Percentiles rank a stretch among this genome's conserved stretches.
Conservation (phyloP, 2,797 vertebrate genomes). For the Trichosurus vulpecula region DNA sequence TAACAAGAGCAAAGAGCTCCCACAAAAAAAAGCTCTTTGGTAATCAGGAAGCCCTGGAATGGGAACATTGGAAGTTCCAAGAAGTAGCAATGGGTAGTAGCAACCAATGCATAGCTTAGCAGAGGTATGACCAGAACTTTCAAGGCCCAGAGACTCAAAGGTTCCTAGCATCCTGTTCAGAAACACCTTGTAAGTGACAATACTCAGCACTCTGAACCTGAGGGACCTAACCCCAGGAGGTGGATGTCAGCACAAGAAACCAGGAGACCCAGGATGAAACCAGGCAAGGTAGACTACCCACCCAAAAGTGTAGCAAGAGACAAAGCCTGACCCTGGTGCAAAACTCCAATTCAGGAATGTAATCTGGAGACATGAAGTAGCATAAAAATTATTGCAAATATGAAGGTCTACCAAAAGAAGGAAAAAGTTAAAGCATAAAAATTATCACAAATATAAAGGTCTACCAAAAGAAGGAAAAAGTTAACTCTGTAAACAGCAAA, state of each 20-base stretch:
- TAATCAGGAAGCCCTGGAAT: neutral
- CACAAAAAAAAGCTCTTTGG: neutral
- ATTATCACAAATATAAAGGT: neutral
- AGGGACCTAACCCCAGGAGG: neutral
- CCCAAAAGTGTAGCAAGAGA: neutral
- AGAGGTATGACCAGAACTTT: neutral
- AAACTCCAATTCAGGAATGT: neutral
- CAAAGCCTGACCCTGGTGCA: neutral
- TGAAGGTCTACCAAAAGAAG: neutral
- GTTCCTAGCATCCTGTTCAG: neutral
- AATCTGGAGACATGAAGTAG: neutral
- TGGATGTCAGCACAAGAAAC: neutral
- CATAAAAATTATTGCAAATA: neutral
- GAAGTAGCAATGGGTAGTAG: neutral
- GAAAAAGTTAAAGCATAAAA: neutral
- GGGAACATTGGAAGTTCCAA: neutral
- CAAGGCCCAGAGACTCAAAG: neutral
- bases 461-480: neutral
- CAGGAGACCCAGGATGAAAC: neutral
- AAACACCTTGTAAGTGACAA: neutral
- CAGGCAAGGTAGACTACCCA: too few relatives aligned
- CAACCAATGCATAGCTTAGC: neutral
- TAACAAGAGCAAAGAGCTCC: neutral
- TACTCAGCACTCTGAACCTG: neutral
- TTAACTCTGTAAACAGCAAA: too few relatives aligned